These are phyloP conservation scores for Bathynomus jamesi DNA, from an alignment of 1,140 invertebrate genomes.

Conservation along the genomic window DNA sequence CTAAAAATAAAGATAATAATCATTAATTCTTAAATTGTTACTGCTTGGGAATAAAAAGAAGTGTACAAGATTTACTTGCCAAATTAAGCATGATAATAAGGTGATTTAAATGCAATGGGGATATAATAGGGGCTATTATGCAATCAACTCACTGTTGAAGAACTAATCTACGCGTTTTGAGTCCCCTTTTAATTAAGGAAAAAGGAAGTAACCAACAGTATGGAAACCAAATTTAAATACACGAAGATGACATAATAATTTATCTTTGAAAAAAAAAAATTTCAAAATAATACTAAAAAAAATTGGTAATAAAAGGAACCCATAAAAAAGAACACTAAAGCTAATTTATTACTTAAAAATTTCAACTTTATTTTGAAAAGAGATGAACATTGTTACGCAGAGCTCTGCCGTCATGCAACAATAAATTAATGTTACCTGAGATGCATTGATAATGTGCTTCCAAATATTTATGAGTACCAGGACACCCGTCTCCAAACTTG, in stretches of 20 bases:
- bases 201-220: neutral
- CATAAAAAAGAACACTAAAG: neutral
- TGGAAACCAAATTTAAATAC: neutral
- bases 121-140: neutral
- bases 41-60: neutral
- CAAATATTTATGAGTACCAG: slow-evolving; percentile 85
- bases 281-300: no score
- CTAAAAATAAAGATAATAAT: no score
- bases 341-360: neutral
- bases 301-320: no score
- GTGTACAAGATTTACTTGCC: neutral
- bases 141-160: neutral
- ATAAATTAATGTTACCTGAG: slow-evolving; percentile 27
- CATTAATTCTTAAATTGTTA: no score
- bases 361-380: no score
- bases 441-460: slow-evolving; percentile 86
- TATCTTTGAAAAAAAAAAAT: no score
- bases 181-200: neutral
- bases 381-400: no score
- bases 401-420: no score
- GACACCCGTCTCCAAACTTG: slow-evolving; percentile 87
- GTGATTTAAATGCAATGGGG: neutral
- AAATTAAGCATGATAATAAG: neutral
- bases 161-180: neutral
- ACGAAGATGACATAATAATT: no score